Evolutionary conservation across 2,797 vertebrate species (phyloP).

Genomic region (Hafferia zeledoni): DNA sequence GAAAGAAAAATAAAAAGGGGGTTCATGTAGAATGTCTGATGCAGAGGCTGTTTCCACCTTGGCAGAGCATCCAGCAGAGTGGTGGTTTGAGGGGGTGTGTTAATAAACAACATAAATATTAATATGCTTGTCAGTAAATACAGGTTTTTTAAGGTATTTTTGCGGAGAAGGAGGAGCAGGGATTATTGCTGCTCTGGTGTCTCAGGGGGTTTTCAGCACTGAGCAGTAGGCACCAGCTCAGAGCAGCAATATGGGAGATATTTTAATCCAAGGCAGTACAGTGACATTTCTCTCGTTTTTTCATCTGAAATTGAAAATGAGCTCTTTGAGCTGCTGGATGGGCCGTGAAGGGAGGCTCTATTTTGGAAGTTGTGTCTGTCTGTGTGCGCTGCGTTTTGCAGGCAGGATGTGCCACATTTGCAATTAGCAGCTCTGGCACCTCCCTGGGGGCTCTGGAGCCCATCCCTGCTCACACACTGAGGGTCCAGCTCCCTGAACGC

Average conservation of each 20-base stretch:
- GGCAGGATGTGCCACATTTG: constrained; percentile 63
- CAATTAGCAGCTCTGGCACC: constrained; percentile 67
- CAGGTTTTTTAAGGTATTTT: neutral
- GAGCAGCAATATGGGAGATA: constrained; percentile 57
- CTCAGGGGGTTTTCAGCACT: constrained; percentile 17
- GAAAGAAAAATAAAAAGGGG: neutral
- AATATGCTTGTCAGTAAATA: neutral
- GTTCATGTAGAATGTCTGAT: neutral
- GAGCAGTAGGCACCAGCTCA: constrained; percentile 55
- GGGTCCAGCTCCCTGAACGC: no score
- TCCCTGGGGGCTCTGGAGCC: constrained; percentile 24
- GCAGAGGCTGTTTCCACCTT: neutral
- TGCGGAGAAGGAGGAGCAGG: neutral
- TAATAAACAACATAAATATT: neutral
- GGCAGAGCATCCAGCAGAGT: neutral
- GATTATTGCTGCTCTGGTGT: constrained; percentile 23
- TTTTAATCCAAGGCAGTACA: constrained; percentile 63
- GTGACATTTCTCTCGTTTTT: constrained; percentile 64
- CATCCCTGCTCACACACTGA: neutral
- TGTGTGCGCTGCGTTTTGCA: constrained; percentile 55
- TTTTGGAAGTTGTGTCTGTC: constrained; percentile 72
- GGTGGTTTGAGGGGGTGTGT: neutral
- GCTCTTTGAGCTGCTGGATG: constrained; percentile 55
- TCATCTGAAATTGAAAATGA: constrained; percentile 64
- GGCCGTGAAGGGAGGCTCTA: constrained; percentile 49